Base-by-base conservation (phyloP, 1,140 invertebrate genomes). In the Euglossa dilemma region DNA sequence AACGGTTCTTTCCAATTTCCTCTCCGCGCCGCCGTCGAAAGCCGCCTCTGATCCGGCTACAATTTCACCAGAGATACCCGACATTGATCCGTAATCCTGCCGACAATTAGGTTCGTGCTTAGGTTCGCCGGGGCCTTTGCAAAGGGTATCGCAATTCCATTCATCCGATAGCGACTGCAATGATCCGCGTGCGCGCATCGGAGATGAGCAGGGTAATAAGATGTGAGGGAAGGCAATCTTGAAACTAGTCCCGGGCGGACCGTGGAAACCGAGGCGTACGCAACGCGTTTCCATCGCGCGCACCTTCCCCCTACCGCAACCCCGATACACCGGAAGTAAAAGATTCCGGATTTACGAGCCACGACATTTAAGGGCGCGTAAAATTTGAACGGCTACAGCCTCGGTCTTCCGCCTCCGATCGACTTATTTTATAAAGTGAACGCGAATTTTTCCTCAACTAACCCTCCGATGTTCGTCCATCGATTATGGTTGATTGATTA, bases 151-250 rank as follows among this genome's bases (percentile, higher is more conserved):
- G 83, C 78, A 63, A 81, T 87, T 75, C 83, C 64, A 80, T 85
- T 85, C 78, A 76, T 85, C 78, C 83, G 74, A 88, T 85, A 88
- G 57, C n/a, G 74, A 52, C 64, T 25, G 70, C 71, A 88, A 87
- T 85, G 85, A 88, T 85, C 76, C 64, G 69, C 80, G 78, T 80
- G 66, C 78, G 80, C 78, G 84, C 83, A 83, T 83, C 71, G 78
- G 74, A 79, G 85, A 87, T 79, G 87, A 85, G 74, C 70, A n/a
- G 70, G 80, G 74, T 88, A 88, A 88, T 88, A 88, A 88, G 87
- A 88, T 74, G 86, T 61, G 85, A 77, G 78, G 63, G 69, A 84
- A 87, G 70, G 82, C 78, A 87, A 88, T 87, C 86, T 88, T 81
- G 86, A 81, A 87, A 70, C 63, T 72, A 80, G 63, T 71, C 54